Evolutionary conservation across 2,113 vertebrate genomes (phyloP).

Genomic region (Stomatorhinus ivindoensis): DNA sequence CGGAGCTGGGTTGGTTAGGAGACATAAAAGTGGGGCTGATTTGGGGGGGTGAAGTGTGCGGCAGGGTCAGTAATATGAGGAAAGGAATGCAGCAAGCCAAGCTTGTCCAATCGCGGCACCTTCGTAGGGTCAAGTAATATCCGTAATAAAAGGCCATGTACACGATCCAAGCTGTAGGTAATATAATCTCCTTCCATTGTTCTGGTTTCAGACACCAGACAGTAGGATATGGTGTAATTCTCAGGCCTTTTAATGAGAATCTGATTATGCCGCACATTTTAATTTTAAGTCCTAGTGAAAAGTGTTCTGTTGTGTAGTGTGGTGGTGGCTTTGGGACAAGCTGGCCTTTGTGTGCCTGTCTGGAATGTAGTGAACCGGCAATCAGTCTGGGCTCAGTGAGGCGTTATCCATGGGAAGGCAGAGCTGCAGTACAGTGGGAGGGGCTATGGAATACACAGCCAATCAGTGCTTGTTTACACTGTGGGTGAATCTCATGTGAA

Average conservation of each 20-base stretch:
- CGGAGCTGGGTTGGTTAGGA: neutral
- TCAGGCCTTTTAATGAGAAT: neutral
- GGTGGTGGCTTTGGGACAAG: neutral
- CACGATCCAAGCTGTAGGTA: neutral
- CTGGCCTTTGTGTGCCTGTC: constrained; percentile 1
- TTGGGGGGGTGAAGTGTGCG: neutral
- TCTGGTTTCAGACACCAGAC: neutral
- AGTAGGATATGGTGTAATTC: neutral
- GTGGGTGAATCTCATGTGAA: neutral
- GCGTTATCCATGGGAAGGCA: neutral
- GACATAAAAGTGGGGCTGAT: neutral
- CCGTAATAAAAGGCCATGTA: neutral
- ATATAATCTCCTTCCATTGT: neutral
- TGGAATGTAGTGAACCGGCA: neutral
- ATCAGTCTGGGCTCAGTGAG: neutral
- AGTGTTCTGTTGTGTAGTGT: neutral
- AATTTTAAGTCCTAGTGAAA: neutral
- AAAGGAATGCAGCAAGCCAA: neutral
- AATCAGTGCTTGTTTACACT: neutral
- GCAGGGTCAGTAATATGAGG: neutral
- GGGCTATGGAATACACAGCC: neutral
- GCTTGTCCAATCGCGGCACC: neutral
- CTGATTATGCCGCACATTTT: neutral
- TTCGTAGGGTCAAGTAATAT: neutral
- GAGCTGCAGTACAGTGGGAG: neutral